Evolutionary conservation across 2,888 invertebrate genomes (phyloP).

Genomic region (Hipparchia sbordonii): DNA sequence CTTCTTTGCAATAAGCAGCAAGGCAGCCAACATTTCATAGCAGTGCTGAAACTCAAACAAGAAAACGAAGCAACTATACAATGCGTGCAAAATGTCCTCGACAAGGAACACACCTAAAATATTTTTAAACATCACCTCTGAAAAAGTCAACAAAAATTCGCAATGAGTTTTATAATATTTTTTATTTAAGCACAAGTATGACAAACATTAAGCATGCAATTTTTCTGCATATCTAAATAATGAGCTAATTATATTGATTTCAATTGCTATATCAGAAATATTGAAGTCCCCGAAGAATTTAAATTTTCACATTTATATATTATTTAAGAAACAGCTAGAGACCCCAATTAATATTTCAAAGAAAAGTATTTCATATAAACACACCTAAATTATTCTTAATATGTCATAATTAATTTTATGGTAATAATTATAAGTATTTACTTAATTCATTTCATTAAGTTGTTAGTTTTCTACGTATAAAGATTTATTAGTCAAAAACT

Average conservation of each 20-base stretch:
- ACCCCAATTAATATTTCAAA: slow-evolving; percentile 22
- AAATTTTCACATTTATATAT: slow-evolving; percentile 51
- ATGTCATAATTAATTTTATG: slow-evolving; percentile 3
- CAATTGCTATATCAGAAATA: slow-evolving; percentile 30
- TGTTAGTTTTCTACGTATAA: slow-evolving; percentile 34
- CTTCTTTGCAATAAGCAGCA: slow-evolving; percentile 11
- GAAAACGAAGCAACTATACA: slow-evolving; percentile 60
- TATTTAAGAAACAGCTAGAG: slow-evolving; percentile 31
- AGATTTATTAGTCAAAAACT: slow-evolving; percentile 32
- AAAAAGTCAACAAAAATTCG: slow-evolving; percentile 42
- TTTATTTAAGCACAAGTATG: slow-evolving; percentile 79
- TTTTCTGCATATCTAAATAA: slow-evolving; percentile 63
- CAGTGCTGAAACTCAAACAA: slow-evolving; percentile 65
- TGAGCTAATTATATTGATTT: slow-evolving; percentile 49
- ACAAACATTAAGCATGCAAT: slow-evolving; percentile 75
- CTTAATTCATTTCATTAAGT: slow-evolving; percentile 45
- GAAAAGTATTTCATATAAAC: slow-evolving; percentile 38
- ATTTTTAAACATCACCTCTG: slow-evolving; percentile 35
- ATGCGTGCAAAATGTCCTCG: slow-evolving; percentile 75
- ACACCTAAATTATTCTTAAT: slow-evolving; percentile 40
- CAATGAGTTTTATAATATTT: slow-evolving; percentile 53
- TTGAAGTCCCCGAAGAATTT: slow-evolving; percentile 42
- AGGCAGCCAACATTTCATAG: slow-evolving; percentile 18
- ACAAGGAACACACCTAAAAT: slow-evolving; percentile 37
- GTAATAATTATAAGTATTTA: slow-evolving; percentile 31